Evolutionary conservation across 1,140 invertebrate genomes (phyloP), one percentile per base, ranked within the genome.

Genomic region (Cecropterus lyciades): DNA sequence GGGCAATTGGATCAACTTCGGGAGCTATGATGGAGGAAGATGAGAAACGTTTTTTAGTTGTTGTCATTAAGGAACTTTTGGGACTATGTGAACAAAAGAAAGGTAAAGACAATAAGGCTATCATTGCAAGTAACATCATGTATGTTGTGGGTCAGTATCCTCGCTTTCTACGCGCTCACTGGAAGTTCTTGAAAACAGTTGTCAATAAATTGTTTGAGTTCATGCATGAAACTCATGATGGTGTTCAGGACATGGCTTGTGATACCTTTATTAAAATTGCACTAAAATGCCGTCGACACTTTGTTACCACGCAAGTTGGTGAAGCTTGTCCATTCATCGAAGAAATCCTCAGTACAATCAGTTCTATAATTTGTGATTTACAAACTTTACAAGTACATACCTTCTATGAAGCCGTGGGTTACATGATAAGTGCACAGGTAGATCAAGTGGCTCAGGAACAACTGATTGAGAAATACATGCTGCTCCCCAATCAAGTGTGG

Each of bases 181-280:
- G 99, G 99, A 99, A 99, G 91, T 99, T 99, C 93, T 94, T 99
- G n/a, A 99, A 99, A 93, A 99, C 99, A 63, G 99, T 99, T 82
- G 99, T 99, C 48, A 99, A 99, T 93, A 99, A 99, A 93, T 93
- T 99, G 33, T 99, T 99, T 93, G 99, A 99, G 93, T 99, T 99
- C 90, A 99, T 99, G 99, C 99, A 99, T 93, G 98, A 99, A 94
- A 99, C 99, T 27, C 99, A 99, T 89, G 99, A 99, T 91, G 99
- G 99, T 80, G 99, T 99, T 7, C 97, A 98, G 90, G 98, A 99
- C 85, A 99, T 99, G 99, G 99, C 99, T 59, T 99, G 99, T 94
- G 99, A 99, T 93, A 99, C 99, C 16, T 99, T 99, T 89, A 99
- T 99, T 74, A 99, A 99, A 93, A 99, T 99, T 85, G 98, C 99